phyloP scores from a whole-genome alignment of 37 sponge, comb jelly and placozoan species.

The Oopsacas minuta region DNA sequence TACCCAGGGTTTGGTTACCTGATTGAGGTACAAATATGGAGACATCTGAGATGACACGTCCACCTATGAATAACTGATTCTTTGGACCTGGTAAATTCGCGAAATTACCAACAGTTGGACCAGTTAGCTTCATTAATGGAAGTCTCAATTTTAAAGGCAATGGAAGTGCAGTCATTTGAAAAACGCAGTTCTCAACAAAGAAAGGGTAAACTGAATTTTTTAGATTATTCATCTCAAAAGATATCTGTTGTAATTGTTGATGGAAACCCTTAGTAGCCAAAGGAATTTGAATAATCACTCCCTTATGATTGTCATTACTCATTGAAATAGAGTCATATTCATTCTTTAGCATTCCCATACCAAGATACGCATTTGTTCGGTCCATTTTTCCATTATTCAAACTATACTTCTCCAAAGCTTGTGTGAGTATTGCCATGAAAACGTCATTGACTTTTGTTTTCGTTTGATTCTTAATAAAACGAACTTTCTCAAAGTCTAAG shows the following conservation, averaged over 20 bases:
- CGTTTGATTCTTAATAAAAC: constrained; percentile 11
- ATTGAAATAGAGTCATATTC: neutral
- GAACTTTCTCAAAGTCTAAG: constrained; percentile 6
- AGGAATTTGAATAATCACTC: neutral
- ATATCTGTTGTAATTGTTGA: neutral
- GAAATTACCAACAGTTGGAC: neutral
- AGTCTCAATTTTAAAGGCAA: neutral
- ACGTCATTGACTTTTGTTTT: neutral
- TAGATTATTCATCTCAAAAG: neutral
- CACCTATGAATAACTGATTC: neutral
- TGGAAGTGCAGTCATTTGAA: neutral
- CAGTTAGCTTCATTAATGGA: neutral
- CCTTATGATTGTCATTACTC: neutral
- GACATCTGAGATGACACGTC: neutral
- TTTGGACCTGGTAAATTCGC: constrained; percentile 2
- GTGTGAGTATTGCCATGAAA: neutral
- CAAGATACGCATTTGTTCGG: neutral
- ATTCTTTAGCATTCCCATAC: neutral
- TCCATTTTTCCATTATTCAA: neutral
- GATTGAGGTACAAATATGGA: constrained; percentile 2
- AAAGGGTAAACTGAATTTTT: neutral
- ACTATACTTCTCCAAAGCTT: neutral
- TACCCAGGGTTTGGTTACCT: neutral
- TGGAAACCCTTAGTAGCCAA: neutral
- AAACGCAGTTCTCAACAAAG: neutral